phyloP scores from a whole-genome alignment of 2,888 invertebrate species.

The Cremastinae sp. region DNA sequence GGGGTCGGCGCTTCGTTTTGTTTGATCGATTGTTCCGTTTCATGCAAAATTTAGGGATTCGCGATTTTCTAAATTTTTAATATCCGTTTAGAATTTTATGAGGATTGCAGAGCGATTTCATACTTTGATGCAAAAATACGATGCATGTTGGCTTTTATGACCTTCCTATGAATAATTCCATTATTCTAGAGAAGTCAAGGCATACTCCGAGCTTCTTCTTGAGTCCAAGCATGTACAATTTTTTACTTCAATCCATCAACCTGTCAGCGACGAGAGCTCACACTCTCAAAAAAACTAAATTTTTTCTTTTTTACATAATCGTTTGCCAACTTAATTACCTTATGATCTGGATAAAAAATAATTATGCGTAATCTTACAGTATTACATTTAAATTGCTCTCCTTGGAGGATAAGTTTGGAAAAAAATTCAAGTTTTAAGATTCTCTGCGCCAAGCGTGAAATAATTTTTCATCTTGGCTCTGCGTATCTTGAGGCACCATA shows the following conservation, averaged over 20 bases:
- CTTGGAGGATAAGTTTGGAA: not conserved
- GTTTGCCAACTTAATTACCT: not conserved
- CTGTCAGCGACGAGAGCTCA: not conserved
- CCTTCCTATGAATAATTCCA: constrained; percentile 65
- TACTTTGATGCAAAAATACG: constrained; percentile 50
- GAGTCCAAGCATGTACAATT: no score
- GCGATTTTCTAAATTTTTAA: no score
- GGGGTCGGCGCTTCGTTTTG: no score
- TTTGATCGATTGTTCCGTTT: no score
- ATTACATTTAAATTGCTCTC: not conserved
- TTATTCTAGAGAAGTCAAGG: constrained; percentile 62
- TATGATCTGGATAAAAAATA: no score
- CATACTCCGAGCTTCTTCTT: constrained; percentile 14
- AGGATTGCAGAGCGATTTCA: not conserved
- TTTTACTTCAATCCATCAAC: no score
- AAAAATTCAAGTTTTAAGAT: not conserved
- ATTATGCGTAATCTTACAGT: no score
- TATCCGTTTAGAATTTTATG: not conserved
- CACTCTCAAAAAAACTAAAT: not conserved
- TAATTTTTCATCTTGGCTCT: constrained; percentile 22
- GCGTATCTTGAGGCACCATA: constrained; percentile 69
- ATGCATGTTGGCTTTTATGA: constrained; percentile 58
- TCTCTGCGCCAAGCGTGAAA: not conserved
- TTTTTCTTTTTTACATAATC: not conserved
- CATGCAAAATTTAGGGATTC: no score